These are phyloP conservation scores for Oceanodroma tethys DNA, from an alignment of 2,113 vertebrate genomes.

Conservation along the genomic window DNA sequence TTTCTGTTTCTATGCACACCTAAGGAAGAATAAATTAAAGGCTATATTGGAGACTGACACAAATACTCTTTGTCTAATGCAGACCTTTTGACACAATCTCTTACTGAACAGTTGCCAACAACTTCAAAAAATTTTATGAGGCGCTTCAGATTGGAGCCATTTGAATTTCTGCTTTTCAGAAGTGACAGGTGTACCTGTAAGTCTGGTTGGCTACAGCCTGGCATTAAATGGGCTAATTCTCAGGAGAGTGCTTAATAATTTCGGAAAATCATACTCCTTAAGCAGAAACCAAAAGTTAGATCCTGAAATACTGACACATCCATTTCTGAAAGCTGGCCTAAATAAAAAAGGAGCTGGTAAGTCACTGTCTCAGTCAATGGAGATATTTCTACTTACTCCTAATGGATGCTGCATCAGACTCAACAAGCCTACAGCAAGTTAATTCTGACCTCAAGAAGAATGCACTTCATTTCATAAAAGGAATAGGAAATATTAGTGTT, in stretches of 20 bases:
- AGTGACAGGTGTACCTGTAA: neutral
- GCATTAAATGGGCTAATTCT: neutral
- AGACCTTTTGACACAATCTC: neutral
- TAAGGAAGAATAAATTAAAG: neutral
- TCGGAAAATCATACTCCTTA: neutral
- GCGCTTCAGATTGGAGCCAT: neutral
- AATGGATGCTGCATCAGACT: neutral
- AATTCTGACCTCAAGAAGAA: neutral
- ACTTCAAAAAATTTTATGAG: neutral
- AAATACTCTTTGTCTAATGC: neutral
- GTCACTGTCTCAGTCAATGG: neutral
- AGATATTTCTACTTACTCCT: neutral
- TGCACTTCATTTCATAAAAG: neutral
- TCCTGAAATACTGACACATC: neutral
- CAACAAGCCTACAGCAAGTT: neutral
- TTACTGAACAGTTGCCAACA: neutral
- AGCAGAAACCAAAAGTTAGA: neutral
- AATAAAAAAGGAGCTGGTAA: neutral
- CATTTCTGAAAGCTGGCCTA: neutral
- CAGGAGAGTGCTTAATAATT: neutral
- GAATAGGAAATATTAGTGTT: neutral
- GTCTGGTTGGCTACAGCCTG: neutral
- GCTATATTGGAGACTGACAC: neutral
- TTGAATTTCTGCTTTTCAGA: neutral
- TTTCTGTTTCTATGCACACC: neutral